Percentiles rank a stretch among this genome's conserved stretches.
phyloP scores from a whole-genome alignment of 1,140 invertebrate species.

The Trichogramma pretiosum region DNA sequence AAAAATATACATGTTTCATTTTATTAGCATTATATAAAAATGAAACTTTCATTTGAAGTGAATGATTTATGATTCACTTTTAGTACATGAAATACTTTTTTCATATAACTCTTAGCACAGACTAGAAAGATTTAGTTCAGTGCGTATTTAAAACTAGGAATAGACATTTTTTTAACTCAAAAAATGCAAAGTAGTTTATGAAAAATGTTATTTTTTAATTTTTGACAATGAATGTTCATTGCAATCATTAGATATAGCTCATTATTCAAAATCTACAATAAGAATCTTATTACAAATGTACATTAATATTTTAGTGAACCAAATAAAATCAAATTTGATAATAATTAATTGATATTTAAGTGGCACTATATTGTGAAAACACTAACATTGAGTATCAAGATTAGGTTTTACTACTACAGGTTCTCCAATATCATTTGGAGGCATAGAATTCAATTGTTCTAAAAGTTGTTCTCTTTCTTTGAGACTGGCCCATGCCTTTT shows the following conservation, averaged over 20 bases:
- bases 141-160: not conserved
- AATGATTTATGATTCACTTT: too few species aligned
- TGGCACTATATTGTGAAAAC: not conserved
- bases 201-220: too few species aligned
- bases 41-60: too few species aligned
- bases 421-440: conserved; percentile 39
- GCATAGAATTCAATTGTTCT: conserved; percentile 42
- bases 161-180: not conserved
- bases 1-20: too few species aligned
- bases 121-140: conserved; percentile 16
- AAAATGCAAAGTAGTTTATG: conserved; percentile 6
- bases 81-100: too few species aligned
- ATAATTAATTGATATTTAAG: too few species aligned
- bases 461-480: conserved; percentile 55
- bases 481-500: conserved; percentile 62
- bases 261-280: not conserved
- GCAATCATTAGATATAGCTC: too few species aligned
- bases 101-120: conserved; percentile 3
- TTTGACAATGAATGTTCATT: too few species aligned
- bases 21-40: too few species aligned
- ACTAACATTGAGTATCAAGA: not conserved
- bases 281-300: not conserved
- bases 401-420: conserved; percentile 8
- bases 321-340: too few species aligned
- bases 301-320: too few species aligned